These are phyloP conservation scores for Bombus difficillimus DNA, from an alignment of 1,140 invertebrate genomes.

Conservation along the genomic window DNA sequence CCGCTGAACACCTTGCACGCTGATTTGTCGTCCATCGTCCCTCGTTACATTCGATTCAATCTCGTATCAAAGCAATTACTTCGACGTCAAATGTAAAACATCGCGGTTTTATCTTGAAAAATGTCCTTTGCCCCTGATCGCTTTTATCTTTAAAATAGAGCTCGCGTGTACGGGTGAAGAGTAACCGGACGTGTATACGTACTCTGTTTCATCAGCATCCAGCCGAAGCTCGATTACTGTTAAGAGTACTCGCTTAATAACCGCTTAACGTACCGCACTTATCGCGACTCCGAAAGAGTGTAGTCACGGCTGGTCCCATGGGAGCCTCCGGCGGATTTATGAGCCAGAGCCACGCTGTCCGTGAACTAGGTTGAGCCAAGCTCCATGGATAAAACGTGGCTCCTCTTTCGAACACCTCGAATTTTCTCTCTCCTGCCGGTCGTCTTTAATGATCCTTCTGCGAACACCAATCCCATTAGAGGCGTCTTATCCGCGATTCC, in stretches of 20 bases:
- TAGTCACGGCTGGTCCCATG: conserved; percentile 43
- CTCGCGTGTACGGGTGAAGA: not conserved
- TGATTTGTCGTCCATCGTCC: conserved; percentile 24
- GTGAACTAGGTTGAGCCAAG: conserved; percentile 30
- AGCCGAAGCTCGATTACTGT: conserved; percentile 12
- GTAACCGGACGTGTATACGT: not conserved
- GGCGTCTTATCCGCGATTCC: conserved; percentile 69
- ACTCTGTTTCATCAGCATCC: not conserved
- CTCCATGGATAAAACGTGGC: conserved; percentile 52
- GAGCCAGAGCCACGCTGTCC: conserved; percentile 40
- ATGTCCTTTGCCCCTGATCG: not conserved
- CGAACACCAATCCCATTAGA: conserved; percentile 74
- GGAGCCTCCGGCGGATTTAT: conserved; percentile 55
- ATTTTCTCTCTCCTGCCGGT: not conserved
- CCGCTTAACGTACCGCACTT: conserved; percentile 58
- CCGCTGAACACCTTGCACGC: conserved; percentile 24
- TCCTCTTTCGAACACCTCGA: conserved; percentile 5
- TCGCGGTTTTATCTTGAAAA: not conserved
- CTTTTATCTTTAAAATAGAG: not conserved
- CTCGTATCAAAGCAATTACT: conserved; percentile 5
- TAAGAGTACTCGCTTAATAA: conserved; percentile 58
- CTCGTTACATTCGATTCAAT: conserved; percentile 32
- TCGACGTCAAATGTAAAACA: not conserved
- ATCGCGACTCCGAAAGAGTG: conserved; percentile 47
- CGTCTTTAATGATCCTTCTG: conserved; percentile 70